A percentile compares a stretch with the other conserved stretches of the same genome.
Conservation (phyloP, 2,797 vertebrate genomes). For the Paramormyrops hopkinsi region DNA sequence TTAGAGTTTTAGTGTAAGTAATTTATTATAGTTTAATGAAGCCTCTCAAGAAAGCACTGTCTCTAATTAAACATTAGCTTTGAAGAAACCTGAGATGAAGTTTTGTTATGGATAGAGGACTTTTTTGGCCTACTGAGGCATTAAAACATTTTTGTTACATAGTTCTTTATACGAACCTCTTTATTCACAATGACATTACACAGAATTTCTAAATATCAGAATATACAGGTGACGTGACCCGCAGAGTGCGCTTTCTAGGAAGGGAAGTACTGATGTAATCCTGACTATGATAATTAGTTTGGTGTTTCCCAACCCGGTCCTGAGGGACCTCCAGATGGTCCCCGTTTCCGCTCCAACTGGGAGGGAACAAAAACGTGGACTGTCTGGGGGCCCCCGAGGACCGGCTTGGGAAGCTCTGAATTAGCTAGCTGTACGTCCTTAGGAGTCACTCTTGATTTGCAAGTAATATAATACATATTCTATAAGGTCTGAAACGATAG, state of each 20-base stretch:
- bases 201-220: not conserved
- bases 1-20: constrained; percentile 32
- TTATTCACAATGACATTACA: not conserved
- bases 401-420: not conserved
- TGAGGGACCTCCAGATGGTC: not conserved
- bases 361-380: not conserved
- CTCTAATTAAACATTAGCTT: constrained; percentile 26
- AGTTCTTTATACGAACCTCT: not conserved
- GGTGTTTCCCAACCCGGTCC: not conserved
- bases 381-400: not conserved
- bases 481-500: not conserved
- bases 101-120: not conserved
- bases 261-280: not conserved
- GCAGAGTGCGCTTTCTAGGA: not conserved
- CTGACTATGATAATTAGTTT: not conserved
- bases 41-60: constrained; percentile 14
- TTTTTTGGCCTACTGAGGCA: not conserved
- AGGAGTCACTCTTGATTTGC: not conserved
- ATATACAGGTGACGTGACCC: not conserved
- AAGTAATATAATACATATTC: not conserved
- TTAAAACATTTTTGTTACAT: not conserved
- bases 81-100: constrained; percentile 34
- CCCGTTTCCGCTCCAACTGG: not conserved
- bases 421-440: not conserved
- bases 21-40: constrained; percentile 34